Conservation (phyloP, 30 jellyfish, hydroid and myxozoan species). For the Nemopilema nomurai region DNA sequence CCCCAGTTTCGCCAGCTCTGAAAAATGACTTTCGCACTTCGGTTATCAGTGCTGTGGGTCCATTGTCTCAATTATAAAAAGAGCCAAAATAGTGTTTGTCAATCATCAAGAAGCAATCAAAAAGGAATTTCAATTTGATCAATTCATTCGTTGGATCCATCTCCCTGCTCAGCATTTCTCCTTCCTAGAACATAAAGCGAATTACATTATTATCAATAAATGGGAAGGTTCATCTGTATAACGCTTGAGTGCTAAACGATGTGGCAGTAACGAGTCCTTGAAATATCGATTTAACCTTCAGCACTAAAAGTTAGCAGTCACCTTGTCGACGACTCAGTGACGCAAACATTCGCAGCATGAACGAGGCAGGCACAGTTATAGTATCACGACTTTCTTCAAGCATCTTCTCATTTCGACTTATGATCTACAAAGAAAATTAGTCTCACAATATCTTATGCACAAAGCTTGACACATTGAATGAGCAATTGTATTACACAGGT, state of each 20-base stretch:
- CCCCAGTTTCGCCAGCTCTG: no score
- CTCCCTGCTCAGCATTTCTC: background rate
- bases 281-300: background rate
- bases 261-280: background rate
- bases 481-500: background rate
- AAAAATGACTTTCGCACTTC: no score
- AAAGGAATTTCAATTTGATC: background rate
- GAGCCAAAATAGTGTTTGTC: no score
- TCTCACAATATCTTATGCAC: no score
- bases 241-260: background rate
- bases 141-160: background rate
- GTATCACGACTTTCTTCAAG: slow-evolving; percentile 83
- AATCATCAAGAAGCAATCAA: no score
- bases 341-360: slow-evolving; percentile 86
- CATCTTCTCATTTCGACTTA: slow-evolving; percentile 86
- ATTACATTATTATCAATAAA: background rate
- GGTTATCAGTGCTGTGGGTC: no score
- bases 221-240: no score
- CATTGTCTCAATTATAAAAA: no score
- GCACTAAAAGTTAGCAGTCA: background rate
- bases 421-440: slow-evolving; percentile 61
- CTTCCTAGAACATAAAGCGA: background rate
- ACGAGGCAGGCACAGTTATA: slow-evolving; percentile 88
- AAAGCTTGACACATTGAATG: no score
- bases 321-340: slow-evolving; percentile 77